These are phyloP conservation scores for Cenopis cana DNA, from an alignment of 2,888 invertebrate species.

Conservation along the genomic window DNA sequence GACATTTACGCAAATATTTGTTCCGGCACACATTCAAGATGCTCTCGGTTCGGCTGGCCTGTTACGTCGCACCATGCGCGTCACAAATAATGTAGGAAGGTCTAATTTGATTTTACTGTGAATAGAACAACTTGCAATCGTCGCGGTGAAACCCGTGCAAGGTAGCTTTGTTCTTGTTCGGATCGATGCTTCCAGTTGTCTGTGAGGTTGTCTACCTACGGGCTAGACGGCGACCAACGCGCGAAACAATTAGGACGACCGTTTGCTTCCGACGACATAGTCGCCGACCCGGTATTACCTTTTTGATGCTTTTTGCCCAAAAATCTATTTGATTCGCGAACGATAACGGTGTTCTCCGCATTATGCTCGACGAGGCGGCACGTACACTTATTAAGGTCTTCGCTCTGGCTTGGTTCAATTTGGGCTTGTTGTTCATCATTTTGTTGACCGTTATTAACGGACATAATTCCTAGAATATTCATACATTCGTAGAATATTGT, in stretches of 20 bases:
- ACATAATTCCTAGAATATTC: constrained; percentile 46
- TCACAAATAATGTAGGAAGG: constrained; percentile 28
- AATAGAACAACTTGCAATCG: constrained; percentile 25
- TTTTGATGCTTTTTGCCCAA: constrained; percentile 80
- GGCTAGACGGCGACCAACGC: constrained; percentile 52
- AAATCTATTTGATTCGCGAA: constrained; percentile 78
- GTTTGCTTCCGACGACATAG: constrained; percentile 70
- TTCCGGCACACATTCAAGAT: constrained; percentile 24
- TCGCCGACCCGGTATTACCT: constrained; percentile 72
- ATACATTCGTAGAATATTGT: constrained; percentile 34
- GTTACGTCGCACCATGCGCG: constrained; percentile 22
- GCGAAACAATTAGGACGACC: constrained; percentile 75
- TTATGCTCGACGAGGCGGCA: constrained; percentile 62
- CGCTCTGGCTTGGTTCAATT: constrained; percentile 62
- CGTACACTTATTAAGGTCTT: constrained; percentile 75
- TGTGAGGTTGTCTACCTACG: constrained; percentile 3
- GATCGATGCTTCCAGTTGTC: constrained; percentile 11
- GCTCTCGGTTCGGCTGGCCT: constrained; percentile 21
- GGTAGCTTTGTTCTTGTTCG: constrained; percentile 16
- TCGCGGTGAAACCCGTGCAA: constrained; percentile 18
- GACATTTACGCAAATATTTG: constrained; percentile 32
- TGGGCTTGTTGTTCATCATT: constrained; percentile 52
- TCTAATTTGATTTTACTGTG: constrained; percentile 30
- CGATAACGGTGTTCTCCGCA: constrained; percentile 75
- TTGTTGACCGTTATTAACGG: constrained; percentile 64